A percentile compares a stretch with the other conserved stretches of the same genome.
These are phyloP conservation scores for Argopecten irradians DNA, from an alignment of 1,140 invertebrate genomes.

Conservation along the genomic window DNA sequence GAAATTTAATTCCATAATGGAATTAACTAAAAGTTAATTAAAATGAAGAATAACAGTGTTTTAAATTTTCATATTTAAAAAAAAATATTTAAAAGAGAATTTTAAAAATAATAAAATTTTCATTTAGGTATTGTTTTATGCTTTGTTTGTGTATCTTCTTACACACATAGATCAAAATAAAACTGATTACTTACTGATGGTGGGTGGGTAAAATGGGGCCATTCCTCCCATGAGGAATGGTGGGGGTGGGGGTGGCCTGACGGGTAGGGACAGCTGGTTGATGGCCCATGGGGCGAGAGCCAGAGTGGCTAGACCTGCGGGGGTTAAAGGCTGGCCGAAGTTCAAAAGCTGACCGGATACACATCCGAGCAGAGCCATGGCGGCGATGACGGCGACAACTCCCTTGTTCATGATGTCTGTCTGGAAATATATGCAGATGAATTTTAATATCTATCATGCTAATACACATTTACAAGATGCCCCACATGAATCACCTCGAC, in stretches of 20 bases:
- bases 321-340: not conserved
- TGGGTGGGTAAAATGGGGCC: not conserved
- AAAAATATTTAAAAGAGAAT: too few relatives aligned
- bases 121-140: too few relatives aligned
- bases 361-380: not conserved
- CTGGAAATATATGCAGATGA: too few relatives aligned
- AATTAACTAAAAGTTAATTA: too few relatives aligned
- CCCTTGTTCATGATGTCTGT: not conserved
- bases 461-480: too few relatives aligned
- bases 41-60: too few relatives aligned
- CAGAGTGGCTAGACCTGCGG: not conserved
- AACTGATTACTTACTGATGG: not conserved
- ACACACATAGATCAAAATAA: not conserved
- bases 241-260: not conserved
- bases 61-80: too few relatives aligned
- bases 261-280: not conserved
- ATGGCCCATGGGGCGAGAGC: not conserved
- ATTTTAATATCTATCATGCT: too few relatives aligned
- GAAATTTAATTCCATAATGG: too few relatives aligned
- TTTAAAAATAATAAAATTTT: too few relatives aligned
- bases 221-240: not conserved
- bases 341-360: not conserved
- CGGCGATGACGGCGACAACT: not conserved
- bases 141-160: too few relatives aligned
- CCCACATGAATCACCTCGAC: too few relatives aligned